Evolutionary conservation across 30 jellyfish, hydroid and myxozoan species (phyloP).

Genomic region (Aurelia sp.): DNA sequence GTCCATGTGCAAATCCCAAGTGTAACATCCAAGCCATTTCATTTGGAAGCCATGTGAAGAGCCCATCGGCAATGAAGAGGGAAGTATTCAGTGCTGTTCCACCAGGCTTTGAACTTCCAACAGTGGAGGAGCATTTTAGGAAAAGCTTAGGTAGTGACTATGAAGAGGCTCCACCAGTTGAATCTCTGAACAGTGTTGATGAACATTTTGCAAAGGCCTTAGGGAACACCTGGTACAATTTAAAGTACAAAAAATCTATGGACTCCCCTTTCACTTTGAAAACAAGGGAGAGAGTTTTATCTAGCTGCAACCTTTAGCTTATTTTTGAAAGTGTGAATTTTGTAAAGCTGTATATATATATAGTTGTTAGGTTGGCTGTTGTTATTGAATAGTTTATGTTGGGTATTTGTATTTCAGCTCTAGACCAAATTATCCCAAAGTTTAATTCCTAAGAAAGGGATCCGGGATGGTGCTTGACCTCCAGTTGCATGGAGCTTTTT

Average conservation of each 20-base stretch:
- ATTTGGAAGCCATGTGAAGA: conserved; percentile 33
- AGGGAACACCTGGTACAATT: conserved; percentile 90
- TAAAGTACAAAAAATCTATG: conserved; percentile 66
- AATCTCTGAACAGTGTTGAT: conserved; percentile 91
- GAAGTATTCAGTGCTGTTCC: conserved; percentile 79
- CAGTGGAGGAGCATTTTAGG: conserved; percentile 97
- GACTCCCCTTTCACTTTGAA: conserved; percentile 49
- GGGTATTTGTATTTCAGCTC: neutral
- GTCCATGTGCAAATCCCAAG: conserved; percentile 80
- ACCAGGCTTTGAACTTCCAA: conserved; percentile 90
- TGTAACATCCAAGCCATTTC: conserved; percentile 68
- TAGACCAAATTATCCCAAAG: neutral
- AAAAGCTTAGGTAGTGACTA: conserved; percentile 92
- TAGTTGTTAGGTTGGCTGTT: conserved; percentile 8
- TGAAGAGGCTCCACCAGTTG: conserved; percentile 71
- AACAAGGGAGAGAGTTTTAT: conserved; percentile 61
- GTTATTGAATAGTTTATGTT: neutral
- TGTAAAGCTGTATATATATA: conserved; percentile 29
- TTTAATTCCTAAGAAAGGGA: neutral
- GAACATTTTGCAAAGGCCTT: conserved; percentile 98
- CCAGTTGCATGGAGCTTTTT: conserved; percentile 41
- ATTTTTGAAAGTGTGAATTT: conserved; percentile 13
- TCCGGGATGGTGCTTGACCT: neutral
- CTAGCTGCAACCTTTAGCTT: conserved; percentile 69
- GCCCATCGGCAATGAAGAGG: conserved; percentile 54